A percentile compares a stretch with the other conserved stretches of the same genome.
Evolutionary conservation across 2,888 invertebrate species (phyloP).

Genomic region (Pharmacophagus antenor): DNA sequence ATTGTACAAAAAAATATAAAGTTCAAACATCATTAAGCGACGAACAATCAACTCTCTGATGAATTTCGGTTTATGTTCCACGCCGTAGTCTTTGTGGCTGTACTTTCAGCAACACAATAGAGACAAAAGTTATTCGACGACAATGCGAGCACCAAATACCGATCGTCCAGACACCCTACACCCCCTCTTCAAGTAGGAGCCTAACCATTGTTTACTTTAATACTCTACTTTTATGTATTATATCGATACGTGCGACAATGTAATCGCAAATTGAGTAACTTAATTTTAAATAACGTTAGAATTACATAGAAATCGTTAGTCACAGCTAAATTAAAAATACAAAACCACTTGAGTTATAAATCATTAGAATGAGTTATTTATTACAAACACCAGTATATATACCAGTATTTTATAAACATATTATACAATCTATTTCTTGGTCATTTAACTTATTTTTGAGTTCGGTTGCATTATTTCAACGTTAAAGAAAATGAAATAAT

Average conservation of each 20-base stretch:
- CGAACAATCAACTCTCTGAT: slow-evolving; percentile 76
- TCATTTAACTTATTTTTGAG: not conserved
- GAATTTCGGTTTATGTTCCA: slow-evolving; percentile 79
- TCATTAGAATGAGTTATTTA: too few relatives aligned
- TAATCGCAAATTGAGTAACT: slow-evolving; percentile 60
- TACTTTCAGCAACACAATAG: slow-evolving; percentile 79
- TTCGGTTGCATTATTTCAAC: not conserved
- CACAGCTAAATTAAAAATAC: too few relatives aligned
- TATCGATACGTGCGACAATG: slow-evolving; percentile 60
- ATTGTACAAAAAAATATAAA: slow-evolving; percentile 44
- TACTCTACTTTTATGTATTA: slow-evolving; percentile 76
- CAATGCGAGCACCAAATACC: slow-evolving; percentile 81
- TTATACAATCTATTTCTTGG: not conserved
- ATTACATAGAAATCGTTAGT: too few relatives aligned
- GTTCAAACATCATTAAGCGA: slow-evolving; percentile 68
- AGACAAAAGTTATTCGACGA: slow-evolving; percentile 82
- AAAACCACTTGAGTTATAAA: too few relatives aligned
- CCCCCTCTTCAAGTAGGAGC: slow-evolving; percentile 51
- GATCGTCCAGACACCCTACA: slow-evolving; percentile 68
- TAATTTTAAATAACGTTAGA: slow-evolving; percentile 37
- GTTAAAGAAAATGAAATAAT: slow-evolving; percentile 11
- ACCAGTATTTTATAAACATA: too few relatives aligned
- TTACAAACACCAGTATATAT: too few relatives aligned
- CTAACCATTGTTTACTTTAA: slow-evolving; percentile 78
- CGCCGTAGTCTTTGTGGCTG: slow-evolving; percentile 76